Conservation (phyloP, 1,140 invertebrate species). For the Sycophila sp. region DNA sequence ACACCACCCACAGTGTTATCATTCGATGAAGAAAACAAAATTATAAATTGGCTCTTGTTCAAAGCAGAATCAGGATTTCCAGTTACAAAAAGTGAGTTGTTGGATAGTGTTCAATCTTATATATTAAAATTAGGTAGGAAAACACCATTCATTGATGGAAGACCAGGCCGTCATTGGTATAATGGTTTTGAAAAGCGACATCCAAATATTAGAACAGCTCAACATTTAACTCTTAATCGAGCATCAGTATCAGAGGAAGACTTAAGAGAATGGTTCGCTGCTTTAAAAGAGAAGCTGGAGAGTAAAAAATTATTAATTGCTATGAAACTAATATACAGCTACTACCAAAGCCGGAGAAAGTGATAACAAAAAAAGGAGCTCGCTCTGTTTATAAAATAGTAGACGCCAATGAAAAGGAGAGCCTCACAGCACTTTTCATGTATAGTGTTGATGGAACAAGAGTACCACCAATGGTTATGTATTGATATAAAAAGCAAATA, state of each 20-base stretch:
- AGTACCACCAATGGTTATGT: slow-evolving; percentile 52
- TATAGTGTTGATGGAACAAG: slow-evolving; percentile 49
- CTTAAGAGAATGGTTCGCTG: slow-evolving; percentile 46
- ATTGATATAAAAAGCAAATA: slow-evolving; percentile 48
- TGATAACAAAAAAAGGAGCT: slow-evolving; percentile 48
- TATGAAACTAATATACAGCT: slow-evolving; percentile 44
- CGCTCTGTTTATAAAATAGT: slow-evolving; percentile 45
- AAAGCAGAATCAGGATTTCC: slow-evolving; percentile 29
- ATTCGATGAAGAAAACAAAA: slow-evolving; percentile 21
- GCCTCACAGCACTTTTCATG: slow-evolving; percentile 51
- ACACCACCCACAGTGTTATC: slow-evolving; percentile 11
- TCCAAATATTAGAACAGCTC: slow-evolving; percentile 32
- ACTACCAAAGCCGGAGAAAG: slow-evolving; percentile 47
- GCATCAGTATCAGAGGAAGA: slow-evolving; percentile 36
- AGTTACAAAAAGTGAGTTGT: slow-evolving; percentile 32
- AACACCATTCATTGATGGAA: slow-evolving; percentile 32
- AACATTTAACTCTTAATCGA: slow-evolving; percentile 48
- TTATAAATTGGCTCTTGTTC: slow-evolving; percentile 31
- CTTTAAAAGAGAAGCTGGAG: slow-evolving; percentile 38
- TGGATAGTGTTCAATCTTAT: slow-evolving; percentile 33
- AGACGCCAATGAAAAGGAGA: slow-evolving; percentile 48
- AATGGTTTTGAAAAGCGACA: slow-evolving; percentile 43
- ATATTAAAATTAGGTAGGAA: slow-evolving; percentile 23
- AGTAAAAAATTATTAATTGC: slow-evolving; percentile 42
- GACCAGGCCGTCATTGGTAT: slow-evolving; percentile 43